A percentile compares a stretch with the other conserved stretches of the same genome.
These are phyloP conservation scores for Palloptera scutellata DNA, from an alignment of 2,888 invertebrate genomes.

Conservation along the genomic window DNA sequence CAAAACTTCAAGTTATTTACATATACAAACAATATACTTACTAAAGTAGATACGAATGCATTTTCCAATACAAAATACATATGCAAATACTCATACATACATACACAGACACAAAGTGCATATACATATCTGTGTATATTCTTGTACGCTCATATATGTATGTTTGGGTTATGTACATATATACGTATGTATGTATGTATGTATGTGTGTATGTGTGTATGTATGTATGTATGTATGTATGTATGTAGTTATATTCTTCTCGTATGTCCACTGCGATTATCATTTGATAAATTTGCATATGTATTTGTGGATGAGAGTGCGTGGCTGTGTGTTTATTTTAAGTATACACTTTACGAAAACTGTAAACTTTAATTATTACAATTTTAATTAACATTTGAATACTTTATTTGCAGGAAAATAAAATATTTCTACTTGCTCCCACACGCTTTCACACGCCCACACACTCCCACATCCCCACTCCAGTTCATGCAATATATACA, in stretches of 20 bases:
- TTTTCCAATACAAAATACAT: conserved; percentile 14
- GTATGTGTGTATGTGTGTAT: not conserved
- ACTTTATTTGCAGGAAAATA: not conserved
- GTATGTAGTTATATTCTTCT: not conserved
- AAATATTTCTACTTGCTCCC: no score
- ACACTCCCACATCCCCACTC: no score
- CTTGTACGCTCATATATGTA: not conserved
- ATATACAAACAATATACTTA: no score
- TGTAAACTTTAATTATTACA: conserved; percentile 26
- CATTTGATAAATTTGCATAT: not conserved
- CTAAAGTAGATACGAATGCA: not conserved
- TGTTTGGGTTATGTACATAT: not conserved
- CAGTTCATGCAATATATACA: no score
- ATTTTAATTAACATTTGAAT: conserved; percentile 28
- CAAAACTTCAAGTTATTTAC: no score
- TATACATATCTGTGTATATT: not conserved
- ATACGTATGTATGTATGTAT: not conserved
- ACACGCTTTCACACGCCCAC: no score
- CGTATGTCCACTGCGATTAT: not conserved
- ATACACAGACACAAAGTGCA: not conserved
- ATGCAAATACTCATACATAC: not conserved
- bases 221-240: not conserved
- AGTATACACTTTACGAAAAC: not conserved
- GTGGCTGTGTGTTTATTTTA: not conserved
- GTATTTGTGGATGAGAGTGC: not conserved